Conservation (phyloP, 2,113 vertebrate species). For the Eclectus roratus region DNA sequence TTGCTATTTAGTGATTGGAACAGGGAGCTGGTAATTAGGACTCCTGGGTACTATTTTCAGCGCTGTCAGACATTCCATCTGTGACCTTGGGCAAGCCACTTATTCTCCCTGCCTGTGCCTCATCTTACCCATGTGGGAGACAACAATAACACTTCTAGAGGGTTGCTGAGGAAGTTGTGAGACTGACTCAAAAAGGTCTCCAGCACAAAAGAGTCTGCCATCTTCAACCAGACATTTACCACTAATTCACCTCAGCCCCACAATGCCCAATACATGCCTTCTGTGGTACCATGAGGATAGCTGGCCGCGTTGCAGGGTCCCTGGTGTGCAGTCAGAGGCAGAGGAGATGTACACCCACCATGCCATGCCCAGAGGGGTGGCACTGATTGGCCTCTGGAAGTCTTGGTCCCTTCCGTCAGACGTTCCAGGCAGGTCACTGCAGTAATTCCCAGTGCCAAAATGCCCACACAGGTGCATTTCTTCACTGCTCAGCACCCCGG, state of each 20-base stretch:
- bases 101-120: neutral
- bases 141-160: neutral
- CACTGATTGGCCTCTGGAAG: neutral
- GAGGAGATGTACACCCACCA: neutral
- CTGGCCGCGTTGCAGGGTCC: neutral
- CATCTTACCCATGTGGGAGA: neutral
- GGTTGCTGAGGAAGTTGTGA: neutral
- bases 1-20: neutral
- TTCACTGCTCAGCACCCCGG: neutral
- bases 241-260: neutral
- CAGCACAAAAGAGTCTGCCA: too few species aligned
- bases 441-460: neutral
- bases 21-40: neutral
- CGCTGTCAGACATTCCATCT: neutral
- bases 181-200: neutral
- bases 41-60: neutral
- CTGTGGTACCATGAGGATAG: fast-evolving
- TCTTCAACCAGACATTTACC: neutral
- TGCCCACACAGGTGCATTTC: neutral
- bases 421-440: fast-evolving
- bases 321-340: fast-evolving
- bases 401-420: neutral
- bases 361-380: fast-evolving
- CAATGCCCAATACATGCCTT: too few species aligned
- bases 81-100: neutral